Base-by-base conservation (phyloP, 1,140 invertebrate genomes). In the Drosophila nasuta region DNA sequence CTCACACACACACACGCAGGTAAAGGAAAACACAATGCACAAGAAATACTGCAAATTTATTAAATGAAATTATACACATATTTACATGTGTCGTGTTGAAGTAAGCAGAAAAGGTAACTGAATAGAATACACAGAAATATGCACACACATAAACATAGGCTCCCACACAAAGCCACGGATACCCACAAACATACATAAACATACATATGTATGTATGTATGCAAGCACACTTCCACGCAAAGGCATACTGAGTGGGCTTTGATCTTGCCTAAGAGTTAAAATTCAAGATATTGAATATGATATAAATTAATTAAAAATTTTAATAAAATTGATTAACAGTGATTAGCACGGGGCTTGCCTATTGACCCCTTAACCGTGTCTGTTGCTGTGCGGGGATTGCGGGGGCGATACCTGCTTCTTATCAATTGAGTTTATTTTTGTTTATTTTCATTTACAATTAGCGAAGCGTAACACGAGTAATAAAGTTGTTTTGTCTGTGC, bases 371-470 rank as follows among this genome's bases (percentile, higher is more conserved):
- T 52, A 43, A 25, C 17, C 38, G 48, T n/a, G 5, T 17, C 8
- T 63, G 35, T 43, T 56, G 25, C 28, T 17, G 33, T 25, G 33
- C 20, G 43, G 17, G 45, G 72, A 43, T 70, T 17, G 33, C 13
- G 33, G 33, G 43, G 17, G 52, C 58, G 51, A 63, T 45, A 52
- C 33, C 30, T 15, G 49, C 8, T 8, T 10, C 28, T 72, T 76
- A 76, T 71, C 68, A 71, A 45, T 38, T 46, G 6, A 25, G 10
- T 5, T 33, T 25, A 25, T 25, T 11, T 66, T 66, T 66, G 17
- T 66, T 68, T 71, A 71, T 54, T 76, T 66, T 62, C 7, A 49
- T 66, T 54, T 33, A 25, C 8, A 41, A 52, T 72, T 49, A 56
- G 38, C 62, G n/a, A 11, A 51, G 20, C 30, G 54, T 17, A 70